Percentiles rank a stretch among this genome's conserved stretches.
These are phyloP conservation scores for Mythimna albipuncta DNA, from an alignment of 2,888 invertebrate genomes.

Conservation along the genomic window DNA sequence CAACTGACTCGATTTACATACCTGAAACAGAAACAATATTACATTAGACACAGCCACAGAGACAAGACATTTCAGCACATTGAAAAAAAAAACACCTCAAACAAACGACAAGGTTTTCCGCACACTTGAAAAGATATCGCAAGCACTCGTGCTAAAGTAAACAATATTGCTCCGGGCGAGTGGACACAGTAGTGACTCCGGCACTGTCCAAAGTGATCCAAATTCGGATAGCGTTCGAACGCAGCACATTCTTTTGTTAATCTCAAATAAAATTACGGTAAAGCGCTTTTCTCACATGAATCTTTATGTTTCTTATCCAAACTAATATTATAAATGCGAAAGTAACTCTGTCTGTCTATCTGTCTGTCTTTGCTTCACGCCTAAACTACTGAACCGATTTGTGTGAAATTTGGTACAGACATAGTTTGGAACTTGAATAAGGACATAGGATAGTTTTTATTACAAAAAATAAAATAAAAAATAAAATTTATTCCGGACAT, in stretches of 20 bases:
- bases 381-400: too few species aligned
- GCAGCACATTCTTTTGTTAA: constrained; percentile 25
- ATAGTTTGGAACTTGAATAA: too few species aligned
- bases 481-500: too few species aligned
- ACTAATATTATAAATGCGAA: too few species aligned
- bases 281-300: too few species aligned
- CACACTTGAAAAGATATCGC: constrained; percentile 1
- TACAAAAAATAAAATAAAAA: too few species aligned
- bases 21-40: constrained; percentile 45
- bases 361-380: too few species aligned
- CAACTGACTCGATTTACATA: constrained; percentile 21
- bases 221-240: constrained; percentile 46
- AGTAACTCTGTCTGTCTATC: too few species aligned
- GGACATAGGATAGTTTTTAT: too few species aligned
- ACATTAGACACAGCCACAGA: not conserved
- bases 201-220: constrained; percentile 28
- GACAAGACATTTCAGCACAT: not conserved
- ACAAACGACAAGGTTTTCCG: not conserved
- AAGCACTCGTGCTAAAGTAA: constrained; percentile 34
- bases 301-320: too few species aligned
- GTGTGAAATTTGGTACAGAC: too few species aligned
- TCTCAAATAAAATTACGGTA: constrained; percentile 27
- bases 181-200: constrained; percentile 24
- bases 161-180: constrained; percentile 46
- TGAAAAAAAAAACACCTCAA: not conserved